Evolutionary conservation across 2,113 vertebrate genomes (phyloP).

Genomic region (Microcebus tavaratra): DNA sequence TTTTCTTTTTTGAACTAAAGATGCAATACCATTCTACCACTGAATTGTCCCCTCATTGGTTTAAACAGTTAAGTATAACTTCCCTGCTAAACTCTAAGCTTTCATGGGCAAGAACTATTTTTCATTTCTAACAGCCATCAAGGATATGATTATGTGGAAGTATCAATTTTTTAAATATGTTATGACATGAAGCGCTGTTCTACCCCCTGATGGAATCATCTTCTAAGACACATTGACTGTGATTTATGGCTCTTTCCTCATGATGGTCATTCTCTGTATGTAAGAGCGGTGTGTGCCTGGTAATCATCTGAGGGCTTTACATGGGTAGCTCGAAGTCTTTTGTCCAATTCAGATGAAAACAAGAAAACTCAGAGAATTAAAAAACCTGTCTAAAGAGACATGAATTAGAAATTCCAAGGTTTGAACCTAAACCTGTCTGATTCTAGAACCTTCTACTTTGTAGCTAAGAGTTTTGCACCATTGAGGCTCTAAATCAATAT

Average conservation of each 20-base stretch:
- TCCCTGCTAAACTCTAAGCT: neutral
- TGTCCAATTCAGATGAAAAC: neutral
- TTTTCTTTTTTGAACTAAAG: neutral
- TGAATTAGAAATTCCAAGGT: neutral
- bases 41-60: neutral
- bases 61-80: neutral
- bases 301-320: neutral
- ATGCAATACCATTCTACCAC: rapidly evolving
- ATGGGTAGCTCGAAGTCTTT: neutral
- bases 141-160: neutral
- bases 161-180: neutral
- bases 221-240: neutral
- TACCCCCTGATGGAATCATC: rapidly evolving
- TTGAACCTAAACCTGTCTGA: neutral
- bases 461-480: neutral
- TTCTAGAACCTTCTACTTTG: neutral
- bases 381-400: neutral
- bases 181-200: neutral
- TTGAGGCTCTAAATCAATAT: neutral
- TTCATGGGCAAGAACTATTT: neutral
- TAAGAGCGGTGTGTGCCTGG: too few relatives aligned
- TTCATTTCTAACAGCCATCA: too few relatives aligned
- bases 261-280: rapidly evolving
- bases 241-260: neutral
- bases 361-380: neutral